Conservation (phyloP, 1,140 invertebrate species). For the Harlomillsia oculata region DNA sequence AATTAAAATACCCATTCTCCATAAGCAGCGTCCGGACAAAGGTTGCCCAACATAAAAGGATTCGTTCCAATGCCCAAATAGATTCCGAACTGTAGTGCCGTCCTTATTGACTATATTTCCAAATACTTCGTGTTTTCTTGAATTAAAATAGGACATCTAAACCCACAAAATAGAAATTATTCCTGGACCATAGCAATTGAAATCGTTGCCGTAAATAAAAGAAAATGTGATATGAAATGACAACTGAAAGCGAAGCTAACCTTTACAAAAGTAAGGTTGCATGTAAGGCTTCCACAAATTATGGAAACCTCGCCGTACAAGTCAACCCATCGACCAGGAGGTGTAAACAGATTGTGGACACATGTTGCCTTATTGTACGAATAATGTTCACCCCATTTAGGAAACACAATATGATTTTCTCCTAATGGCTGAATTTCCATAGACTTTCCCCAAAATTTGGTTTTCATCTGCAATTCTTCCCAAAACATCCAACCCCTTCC, state of each 20-base stretch:
- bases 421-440: slow-evolving; percentile 79
- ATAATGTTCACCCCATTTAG: slow-evolving; percentile 54
- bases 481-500: slow-evolving; percentile 64
- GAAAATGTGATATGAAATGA: slow-evolving; percentile 2
- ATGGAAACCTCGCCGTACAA: slow-evolving; percentile 75
- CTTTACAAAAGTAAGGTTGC: slow-evolving; percentile 73
- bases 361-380: slow-evolving; percentile 81
- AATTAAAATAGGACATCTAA: slow-evolving; percentile 67
- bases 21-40: slow-evolving; percentile 59
- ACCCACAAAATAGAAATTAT: slow-evolving; percentile 1
- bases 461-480: slow-evolving; percentile 71
- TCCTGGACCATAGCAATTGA: neutral
- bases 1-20: slow-evolving; percentile 54
- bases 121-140: slow-evolving; percentile 64
- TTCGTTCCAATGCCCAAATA: slow-evolving; percentile 75
- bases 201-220: neutral
- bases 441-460: slow-evolving; percentile 84
- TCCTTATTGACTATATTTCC: slow-evolving; percentile 53
- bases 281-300: slow-evolving; percentile 49
- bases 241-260: slow-evolving; percentile 40
- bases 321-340: slow-evolving; percentile 67
- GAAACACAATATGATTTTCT: slow-evolving; percentile 39
- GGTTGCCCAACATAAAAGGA: slow-evolving; percentile 64
- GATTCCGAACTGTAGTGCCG: slow-evolving; percentile 51
- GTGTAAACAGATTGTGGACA: slow-evolving; percentile 73